Evolutionary conservation across 2,113 vertebrate species (phyloP).

Genomic region (Takifugu flavidus): DNA sequence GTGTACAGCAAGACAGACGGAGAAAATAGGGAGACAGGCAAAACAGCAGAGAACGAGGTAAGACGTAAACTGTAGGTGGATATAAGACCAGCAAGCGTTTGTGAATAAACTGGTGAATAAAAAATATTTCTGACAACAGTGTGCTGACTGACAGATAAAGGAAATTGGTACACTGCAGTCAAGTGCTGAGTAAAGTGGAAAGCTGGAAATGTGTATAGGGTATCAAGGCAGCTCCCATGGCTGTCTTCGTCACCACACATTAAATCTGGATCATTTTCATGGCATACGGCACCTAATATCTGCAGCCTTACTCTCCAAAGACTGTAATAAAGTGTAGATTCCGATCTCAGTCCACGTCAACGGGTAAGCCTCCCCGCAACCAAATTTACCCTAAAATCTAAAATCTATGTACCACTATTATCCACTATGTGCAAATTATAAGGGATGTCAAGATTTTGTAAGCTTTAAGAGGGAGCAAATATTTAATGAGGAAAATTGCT

Average conservation of each 20-base stretch:
- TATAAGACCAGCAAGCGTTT: neutral
- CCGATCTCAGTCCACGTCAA: too few relatives aligned
- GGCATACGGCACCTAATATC: neutral
- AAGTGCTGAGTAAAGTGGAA: slow-evolving; percentile 17
- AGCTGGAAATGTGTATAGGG: slow-evolving; percentile 8
- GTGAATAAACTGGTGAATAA: slow-evolving; percentile 12
- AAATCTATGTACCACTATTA: neutral
- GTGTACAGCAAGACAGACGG: slow-evolving; percentile 1
- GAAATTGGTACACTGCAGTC: slow-evolving; percentile 19
- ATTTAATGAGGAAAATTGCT: neutral
- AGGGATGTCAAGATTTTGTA: neutral
- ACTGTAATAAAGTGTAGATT: neutral
- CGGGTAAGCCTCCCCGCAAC: neutral
- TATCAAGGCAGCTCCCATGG: slow-evolving; percentile 15
- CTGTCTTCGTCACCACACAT: slow-evolving; percentile 2
- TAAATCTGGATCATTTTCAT: slow-evolving; percentile 1
- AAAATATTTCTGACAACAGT: slow-evolving; percentile 10
- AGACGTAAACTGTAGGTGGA: neutral
- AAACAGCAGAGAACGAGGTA: neutral
- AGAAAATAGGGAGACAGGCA: slow-evolving; percentile 8
- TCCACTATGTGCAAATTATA: too few relatives aligned
- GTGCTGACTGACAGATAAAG: slow-evolving; percentile 12
- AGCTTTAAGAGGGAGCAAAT: neutral
- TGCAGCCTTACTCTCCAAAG: neutral
- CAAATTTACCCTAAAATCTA: neutral